Percentiles rank a stretch among this genome's conserved stretches.
phyloP scores from a whole-genome alignment of 2,888 invertebrate genomes.

The Trichopria drosophilae region DNA sequence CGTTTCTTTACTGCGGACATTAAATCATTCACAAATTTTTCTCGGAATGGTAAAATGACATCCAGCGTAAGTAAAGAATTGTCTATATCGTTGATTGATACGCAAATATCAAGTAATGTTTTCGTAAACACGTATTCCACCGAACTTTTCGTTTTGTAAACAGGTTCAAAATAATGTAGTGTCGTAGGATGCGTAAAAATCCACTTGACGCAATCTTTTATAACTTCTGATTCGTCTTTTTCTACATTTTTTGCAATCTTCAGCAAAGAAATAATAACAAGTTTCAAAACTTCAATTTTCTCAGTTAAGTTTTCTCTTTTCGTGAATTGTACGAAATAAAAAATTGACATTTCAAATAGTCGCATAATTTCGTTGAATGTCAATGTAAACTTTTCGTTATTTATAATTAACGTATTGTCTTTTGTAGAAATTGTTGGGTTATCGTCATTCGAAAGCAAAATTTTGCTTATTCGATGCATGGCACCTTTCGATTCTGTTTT shows the following conservation, averaged over 20 bases:
- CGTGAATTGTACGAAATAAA: conserved; percentile 49
- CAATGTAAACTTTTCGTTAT: conserved; percentile 33
- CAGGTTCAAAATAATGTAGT: conserved; percentile 54
- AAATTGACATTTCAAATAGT: conserved; percentile 44
- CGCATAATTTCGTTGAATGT: conserved; percentile 38
- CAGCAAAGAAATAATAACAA: conserved; percentile 43
- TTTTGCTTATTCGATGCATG: conserved; percentile 58
- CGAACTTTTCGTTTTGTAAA: conserved; percentile 42
- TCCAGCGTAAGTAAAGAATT: conserved; percentile 27
- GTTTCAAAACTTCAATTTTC: conserved; percentile 36
- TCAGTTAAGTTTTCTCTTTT: conserved; percentile 37
- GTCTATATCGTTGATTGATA: conserved; percentile 37
- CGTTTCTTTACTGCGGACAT: conserved; percentile 57
- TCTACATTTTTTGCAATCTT: conserved; percentile 38
- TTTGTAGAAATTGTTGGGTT: conserved; percentile 51
- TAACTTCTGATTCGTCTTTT: conserved; percentile 29
- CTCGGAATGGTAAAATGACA: conserved; percentile 60
- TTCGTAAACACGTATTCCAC: conserved; percentile 47
- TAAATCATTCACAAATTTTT: conserved; percentile 62
- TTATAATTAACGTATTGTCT: conserved; percentile 52
- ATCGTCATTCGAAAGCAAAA: conserved; percentile 55
- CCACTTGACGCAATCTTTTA: conserved; percentile 44
- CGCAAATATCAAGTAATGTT: conserved; percentile 45
- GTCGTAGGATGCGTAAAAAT: conserved; percentile 58
- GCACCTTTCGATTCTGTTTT: conserved; percentile 52